Conservation (phyloP, 2,888 invertebrate species). For the Acholoe squamosa region DNA sequence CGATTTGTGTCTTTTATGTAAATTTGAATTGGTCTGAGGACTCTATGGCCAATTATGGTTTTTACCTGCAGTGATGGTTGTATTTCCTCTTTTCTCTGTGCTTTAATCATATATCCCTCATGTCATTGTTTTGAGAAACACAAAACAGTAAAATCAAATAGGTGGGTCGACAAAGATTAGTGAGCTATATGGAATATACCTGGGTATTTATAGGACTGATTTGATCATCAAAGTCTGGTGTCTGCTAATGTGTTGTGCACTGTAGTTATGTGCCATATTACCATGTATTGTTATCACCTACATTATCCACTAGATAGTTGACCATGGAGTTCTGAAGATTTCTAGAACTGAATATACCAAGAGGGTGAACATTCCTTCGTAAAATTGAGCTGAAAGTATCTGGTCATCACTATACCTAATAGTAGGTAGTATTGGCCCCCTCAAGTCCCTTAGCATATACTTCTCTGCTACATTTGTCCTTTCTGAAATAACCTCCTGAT, state of each 20-base stretch:
- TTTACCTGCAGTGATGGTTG: conserved; percentile 42
- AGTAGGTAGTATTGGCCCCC: too few species aligned
- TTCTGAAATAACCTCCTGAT: too few species aligned
- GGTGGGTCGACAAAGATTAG: conserved; percentile 43
- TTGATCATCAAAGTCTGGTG: conserved; percentile 2
- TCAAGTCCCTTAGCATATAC: too few species aligned
- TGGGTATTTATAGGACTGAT: background rate
- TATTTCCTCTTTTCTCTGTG: background rate
- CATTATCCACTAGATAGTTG: too few species aligned
- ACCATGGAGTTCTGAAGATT: too few species aligned
- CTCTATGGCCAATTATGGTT: conserved; percentile 53
- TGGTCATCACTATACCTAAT: too few species aligned
- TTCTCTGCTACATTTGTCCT: too few species aligned
- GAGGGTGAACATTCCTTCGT: conserved; percentile 35
- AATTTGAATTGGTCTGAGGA: conserved; percentile 45
- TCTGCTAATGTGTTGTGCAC: conserved; percentile 12
- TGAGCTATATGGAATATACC: conserved; percentile 44
- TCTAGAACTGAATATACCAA: background rate
- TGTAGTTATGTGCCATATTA: background rate
- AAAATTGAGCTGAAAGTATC: background rate
- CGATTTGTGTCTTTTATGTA: conserved; percentile 53
- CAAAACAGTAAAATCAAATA: background rate
- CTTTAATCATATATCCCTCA: background rate
- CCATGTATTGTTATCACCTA: too few species aligned
- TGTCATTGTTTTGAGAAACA: conserved; percentile 10